Percentiles rank a stretch among this genome's conserved stretches.
These are phyloP conservation scores for Falco berigora DNA, from an alignment of 2,797 vertebrate species.

Conservation along the genomic window DNA sequence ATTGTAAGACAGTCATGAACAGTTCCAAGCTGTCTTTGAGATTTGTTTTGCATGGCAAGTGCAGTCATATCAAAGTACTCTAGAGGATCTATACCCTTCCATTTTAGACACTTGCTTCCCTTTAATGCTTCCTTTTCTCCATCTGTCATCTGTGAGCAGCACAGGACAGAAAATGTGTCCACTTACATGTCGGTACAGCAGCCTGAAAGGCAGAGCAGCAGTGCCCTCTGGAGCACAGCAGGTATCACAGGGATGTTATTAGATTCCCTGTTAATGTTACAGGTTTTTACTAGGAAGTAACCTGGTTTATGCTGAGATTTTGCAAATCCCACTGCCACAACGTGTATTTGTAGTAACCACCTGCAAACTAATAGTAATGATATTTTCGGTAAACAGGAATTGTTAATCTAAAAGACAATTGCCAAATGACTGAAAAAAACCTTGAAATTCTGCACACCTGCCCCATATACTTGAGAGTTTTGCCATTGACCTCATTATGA, in stretches of 20 bases:
- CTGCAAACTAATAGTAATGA: neutral
- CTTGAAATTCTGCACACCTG: rapidly evolving
- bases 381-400: neutral
- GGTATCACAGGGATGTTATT: too few relatives aligned
- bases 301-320: neutral
- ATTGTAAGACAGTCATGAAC: neutral
- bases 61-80: neutral
- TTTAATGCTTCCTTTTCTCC: neutral
- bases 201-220: neutral
- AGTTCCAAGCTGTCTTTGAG: neutral
- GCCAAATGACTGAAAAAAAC: neutral
- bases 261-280: neutral
- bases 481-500: neutral
- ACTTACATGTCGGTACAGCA: neutral
- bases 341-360: neutral
- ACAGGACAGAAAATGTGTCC: neutral
- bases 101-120: neutral
- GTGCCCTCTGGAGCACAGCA: neutral
- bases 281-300: neutral
- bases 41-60: neutral
- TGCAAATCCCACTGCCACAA: neutral
- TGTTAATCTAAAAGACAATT: neutral
- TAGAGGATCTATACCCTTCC: neutral
- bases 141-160: neutral
- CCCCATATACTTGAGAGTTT: neutral